A percentile compares a stretch with the other conserved stretches of the same genome.
Evolutionary conservation across 2,888 invertebrate genomes (phyloP).

Genomic region (Emmelina monodactyla): DNA sequence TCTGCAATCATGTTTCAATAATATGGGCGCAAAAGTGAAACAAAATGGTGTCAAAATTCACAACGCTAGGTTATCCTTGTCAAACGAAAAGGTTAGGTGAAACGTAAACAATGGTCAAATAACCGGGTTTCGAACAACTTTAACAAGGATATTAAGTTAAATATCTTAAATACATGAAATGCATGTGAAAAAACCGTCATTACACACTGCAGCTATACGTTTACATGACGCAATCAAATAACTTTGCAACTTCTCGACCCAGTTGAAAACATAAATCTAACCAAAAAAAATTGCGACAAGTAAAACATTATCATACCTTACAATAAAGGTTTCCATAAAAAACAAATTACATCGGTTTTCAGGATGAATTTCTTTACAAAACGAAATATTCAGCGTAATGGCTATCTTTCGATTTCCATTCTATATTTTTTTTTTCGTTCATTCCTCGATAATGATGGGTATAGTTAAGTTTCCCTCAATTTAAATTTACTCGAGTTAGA

Average conservation of each 20-base stretch:
- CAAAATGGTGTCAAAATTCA: conserved; percentile 53
- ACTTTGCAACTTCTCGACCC: conserved; percentile 43
- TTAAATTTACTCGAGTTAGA: too few relatives aligned
- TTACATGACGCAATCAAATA: conserved; percentile 62
- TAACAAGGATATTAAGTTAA: conserved; percentile 7
- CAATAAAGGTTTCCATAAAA: too few relatives aligned
- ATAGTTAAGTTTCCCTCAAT: too few relatives aligned
- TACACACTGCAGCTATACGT: conserved; percentile 24
- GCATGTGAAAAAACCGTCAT: neutral
- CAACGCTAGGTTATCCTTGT: conserved; percentile 54
- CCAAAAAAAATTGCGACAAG: too few relatives aligned
- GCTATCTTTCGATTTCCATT: too few relatives aligned
- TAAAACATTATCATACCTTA: too few relatives aligned
- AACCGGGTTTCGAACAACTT: conserved; percentile 8
- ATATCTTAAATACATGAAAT: neutral
- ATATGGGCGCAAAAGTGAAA: conserved; percentile 36
- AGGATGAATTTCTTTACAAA: too few relatives aligned
- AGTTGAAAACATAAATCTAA: conserved; percentile 56
- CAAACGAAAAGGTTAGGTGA: conserved; percentile 47
- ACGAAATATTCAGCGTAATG: too few relatives aligned
- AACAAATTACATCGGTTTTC: too few relatives aligned
- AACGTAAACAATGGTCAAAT: conserved; percentile 18
- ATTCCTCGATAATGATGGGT: too few relatives aligned
- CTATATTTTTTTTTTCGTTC: too few relatives aligned
- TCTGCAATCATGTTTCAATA: conserved; percentile 23